Evolutionary conservation across 2,113 vertebrate species (phyloP).

Genomic region (Semicossyphus pulcher): DNA sequence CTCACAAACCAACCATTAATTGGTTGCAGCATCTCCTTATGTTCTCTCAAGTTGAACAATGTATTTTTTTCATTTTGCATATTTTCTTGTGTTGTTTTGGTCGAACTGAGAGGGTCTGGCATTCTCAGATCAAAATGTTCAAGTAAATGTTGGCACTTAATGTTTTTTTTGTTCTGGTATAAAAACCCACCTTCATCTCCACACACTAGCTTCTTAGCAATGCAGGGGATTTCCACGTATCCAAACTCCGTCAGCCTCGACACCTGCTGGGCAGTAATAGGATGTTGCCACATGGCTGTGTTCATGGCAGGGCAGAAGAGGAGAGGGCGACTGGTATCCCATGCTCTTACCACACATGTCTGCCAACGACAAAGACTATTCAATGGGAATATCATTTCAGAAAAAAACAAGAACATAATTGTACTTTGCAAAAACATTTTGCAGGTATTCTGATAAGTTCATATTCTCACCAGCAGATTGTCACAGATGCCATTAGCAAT

Average conservation of each 20-base stretch:
- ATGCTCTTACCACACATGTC: constrained; percentile 95
- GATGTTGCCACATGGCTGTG: constrained; percentile 97
- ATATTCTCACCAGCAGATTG: constrained; percentile 92
- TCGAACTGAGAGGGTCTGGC: not conserved
- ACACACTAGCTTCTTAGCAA: constrained; percentile 92
- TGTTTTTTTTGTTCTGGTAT: not conserved
- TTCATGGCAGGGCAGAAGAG: constrained; percentile 99
- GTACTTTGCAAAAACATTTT: too few relatives aligned
- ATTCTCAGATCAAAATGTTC: not conserved
- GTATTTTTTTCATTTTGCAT: not conserved
- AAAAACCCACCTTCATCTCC: constrained; percentile 91
- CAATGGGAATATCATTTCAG: not conserved
- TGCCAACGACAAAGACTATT: constrained; percentile 44
- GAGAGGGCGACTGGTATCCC: constrained; percentile 91
- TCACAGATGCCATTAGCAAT: constrained; percentile 95
- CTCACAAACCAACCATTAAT: too few relatives aligned
- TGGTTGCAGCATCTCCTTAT: too few relatives aligned
- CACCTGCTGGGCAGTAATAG: constrained; percentile 90
- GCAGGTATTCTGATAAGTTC: not conserved
- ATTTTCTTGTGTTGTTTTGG: not conserved
- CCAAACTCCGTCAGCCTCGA: constrained; percentile 88
- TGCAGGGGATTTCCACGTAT: constrained; percentile 92
- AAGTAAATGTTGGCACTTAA: not conserved
- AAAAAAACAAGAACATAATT: not conserved
- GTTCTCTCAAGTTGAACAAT: too few relatives aligned